Evolutionary conservation across 2,113 vertebrate species (phyloP).

Genomic region (Scytalopus superciliaris): DNA sequence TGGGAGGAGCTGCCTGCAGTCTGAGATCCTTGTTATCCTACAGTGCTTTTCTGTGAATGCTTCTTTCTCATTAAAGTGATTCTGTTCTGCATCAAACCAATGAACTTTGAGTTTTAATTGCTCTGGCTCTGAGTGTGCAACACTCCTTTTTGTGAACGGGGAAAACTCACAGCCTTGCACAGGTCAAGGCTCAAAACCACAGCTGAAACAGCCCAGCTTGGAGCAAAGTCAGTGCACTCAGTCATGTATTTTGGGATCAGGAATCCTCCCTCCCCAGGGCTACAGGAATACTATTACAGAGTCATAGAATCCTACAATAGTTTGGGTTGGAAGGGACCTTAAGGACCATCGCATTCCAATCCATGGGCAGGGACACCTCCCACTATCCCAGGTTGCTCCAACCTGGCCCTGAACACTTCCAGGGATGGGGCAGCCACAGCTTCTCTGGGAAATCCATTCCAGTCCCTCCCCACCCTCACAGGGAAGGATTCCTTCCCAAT

Average conservation of each 20-base stretch:
- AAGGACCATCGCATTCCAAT: not conserved
- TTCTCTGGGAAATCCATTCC: not conserved
- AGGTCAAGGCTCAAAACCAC: not conserved
- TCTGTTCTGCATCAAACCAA: not conserved
- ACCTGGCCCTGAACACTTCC: not conserved
- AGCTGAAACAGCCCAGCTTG: not conserved
- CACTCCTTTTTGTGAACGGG: too few species aligned
- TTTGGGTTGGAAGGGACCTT: not conserved
- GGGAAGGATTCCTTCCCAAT: not conserved
- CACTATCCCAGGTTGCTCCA: not conserved
- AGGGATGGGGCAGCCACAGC: not conserved
- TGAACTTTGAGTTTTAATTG: not conserved
- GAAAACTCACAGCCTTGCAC: not conserved
- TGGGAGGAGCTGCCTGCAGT: not conserved
- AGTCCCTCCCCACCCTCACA: not conserved
- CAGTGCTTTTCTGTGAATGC: not conserved
- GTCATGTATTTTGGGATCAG: not conserved
- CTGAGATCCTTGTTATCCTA: not conserved
- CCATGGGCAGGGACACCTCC: not conserved
- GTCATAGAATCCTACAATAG: not conserved
- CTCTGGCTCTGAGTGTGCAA: not conserved
- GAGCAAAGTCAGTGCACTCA: not conserved
- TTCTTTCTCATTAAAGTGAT: slow-evolving; percentile 12
- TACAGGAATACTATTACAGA: not conserved
- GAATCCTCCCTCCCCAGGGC: not conserved